Conservation (phyloP, 92 coral and sea anemone genomes). For the Scolanthus callimorphus region DNA sequence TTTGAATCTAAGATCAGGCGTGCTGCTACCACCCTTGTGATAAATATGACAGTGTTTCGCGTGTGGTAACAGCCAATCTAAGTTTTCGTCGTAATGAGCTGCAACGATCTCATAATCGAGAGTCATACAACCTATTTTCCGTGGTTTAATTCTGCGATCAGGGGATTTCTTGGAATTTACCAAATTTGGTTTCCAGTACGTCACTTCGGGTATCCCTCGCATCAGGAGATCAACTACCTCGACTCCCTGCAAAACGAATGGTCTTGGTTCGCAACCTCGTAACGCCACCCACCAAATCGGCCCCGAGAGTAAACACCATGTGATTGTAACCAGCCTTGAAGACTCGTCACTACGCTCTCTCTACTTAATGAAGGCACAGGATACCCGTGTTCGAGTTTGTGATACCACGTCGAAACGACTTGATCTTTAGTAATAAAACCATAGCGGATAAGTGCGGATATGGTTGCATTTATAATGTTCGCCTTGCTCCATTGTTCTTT, state of each 20-base stretch:
- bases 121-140: not conserved
- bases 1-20: slow-evolving; percentile 29
- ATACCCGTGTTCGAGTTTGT: slow-evolving; percentile 51
- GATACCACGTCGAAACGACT: slow-evolving; percentile 44
- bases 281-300: slow-evolving; percentile 73
- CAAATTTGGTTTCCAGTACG: slow-evolving; percentile 35
- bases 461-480: slow-evolving; percentile 23
- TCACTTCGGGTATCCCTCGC: slow-evolving; percentile 49
- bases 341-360: slow-evolving; percentile 26
- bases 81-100: slow-evolving; percentile 49
- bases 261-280: slow-evolving; percentile 62
- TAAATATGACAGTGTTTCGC: slow-evolving; percentile 43
- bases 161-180: slow-evolving; percentile 51
- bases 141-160: not conserved
- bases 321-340: slow-evolving; percentile 60
- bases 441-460: slow-evolving; percentile 29
- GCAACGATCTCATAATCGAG: slow-evolving; percentile 41
- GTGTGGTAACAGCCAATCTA: slow-evolving; percentile 40
- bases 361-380: slow-evolving; percentile 59
- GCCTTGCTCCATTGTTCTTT: slow-evolving; percentile 41
- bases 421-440: slow-evolving; percentile 27
- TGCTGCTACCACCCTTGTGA: slow-evolving; percentile 36
- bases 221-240: slow-evolving; percentile 39
- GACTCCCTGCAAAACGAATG: slow-evolving; percentile 79
- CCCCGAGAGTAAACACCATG: slow-evolving; percentile 53